Conservation (phyloP, 2,888 invertebrate genomes). For the Himalopsyche tibetana region DNA sequence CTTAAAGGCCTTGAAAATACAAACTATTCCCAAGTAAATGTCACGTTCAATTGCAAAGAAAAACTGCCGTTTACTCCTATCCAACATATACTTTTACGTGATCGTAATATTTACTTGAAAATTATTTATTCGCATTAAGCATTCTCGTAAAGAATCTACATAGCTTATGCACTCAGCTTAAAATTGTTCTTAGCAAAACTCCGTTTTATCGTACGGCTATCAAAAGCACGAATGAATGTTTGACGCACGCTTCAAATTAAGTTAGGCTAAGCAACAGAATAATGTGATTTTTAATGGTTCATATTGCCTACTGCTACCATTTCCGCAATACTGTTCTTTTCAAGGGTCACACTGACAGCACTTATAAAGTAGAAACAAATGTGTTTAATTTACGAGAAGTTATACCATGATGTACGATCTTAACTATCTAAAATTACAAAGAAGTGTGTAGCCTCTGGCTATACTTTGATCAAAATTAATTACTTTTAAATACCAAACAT, state of each 20-base stretch:
- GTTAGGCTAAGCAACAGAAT: background rate
- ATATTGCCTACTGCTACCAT: background rate
- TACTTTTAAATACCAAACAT: background rate
- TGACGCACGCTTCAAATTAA: constrained; percentile 31
- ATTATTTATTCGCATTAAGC: background rate
- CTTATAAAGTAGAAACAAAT: background rate
- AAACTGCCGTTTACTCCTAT: constrained; percentile 8
- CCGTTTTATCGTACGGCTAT: background rate
- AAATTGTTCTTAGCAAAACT: background rate
- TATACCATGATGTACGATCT: too few relatives aligned
- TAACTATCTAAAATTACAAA: background rate
- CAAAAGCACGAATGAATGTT: constrained; percentile 5
- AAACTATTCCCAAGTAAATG: constrained; percentile 22
- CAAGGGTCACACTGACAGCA: background rate
- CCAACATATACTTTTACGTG: background rate
- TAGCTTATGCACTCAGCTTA: background rate
- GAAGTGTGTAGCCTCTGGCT: background rate
- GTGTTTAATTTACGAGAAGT: background rate
- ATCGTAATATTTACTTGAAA: constrained; percentile 2
- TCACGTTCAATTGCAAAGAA: background rate
- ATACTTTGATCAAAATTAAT: background rate
- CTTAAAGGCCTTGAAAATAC: background rate
- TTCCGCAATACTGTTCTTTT: background rate
- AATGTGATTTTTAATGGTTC: background rate
- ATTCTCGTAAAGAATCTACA: background rate